Conservation (phyloP, 92 coral and sea anemone genomes). For the Zoanthus solanderi region DNA sequence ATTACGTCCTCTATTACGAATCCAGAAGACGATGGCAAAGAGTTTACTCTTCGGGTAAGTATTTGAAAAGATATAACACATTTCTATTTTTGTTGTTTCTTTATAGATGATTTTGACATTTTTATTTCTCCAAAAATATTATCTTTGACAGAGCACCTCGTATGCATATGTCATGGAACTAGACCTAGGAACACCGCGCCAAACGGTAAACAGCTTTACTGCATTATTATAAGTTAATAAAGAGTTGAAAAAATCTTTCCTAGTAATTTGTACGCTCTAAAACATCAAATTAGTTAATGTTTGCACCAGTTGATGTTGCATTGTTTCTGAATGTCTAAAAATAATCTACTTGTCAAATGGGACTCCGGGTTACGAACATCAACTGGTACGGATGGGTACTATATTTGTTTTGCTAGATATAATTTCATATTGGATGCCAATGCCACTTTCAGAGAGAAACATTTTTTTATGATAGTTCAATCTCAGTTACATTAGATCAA, state of each 20-base stretch:
- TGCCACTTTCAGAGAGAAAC: neutral
- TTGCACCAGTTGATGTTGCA: neutral
- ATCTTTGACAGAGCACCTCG: conserved; percentile 79
- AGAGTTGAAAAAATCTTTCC: neutral
- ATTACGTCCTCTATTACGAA: conserved; percentile 26
- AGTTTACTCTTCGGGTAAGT: conserved; percentile 82
- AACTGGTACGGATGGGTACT: conserved; percentile 8
- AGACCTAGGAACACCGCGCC: conserved; percentile 89
- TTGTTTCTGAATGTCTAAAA: neutral
- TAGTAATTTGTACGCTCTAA: neutral
- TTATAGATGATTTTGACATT: neutral
- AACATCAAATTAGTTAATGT: neutral
- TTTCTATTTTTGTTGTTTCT: conserved; percentile 18
- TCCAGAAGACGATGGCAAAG: conserved; percentile 75
- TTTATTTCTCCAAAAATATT: conserved; percentile 16
- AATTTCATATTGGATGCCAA: no score
- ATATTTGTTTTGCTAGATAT: neutral
- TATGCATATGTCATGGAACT: conserved; percentile 94
- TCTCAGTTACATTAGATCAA: neutral
- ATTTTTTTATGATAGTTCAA: neutral
- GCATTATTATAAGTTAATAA: neutral
- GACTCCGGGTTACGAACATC: neutral
- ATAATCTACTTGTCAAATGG: neutral
- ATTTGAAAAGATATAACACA: neutral
- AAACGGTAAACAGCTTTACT: conserved; percentile 67